Evolutionary conservation across 2,113 vertebrate genomes (phyloP).

Genomic region (Tachysurus vachellii): DNA sequence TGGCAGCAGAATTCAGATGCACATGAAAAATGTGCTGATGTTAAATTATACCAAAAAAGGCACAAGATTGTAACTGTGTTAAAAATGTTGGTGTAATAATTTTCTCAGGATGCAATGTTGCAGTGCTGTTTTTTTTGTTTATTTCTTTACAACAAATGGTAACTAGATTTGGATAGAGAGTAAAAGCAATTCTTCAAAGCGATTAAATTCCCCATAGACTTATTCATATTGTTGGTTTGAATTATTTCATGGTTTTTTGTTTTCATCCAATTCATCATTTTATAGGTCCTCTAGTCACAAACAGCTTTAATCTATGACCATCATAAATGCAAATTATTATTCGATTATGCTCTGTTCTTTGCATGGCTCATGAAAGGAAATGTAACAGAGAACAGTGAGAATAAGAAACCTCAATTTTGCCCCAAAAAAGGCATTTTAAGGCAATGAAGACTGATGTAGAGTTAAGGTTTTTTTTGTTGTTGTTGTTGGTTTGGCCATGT

Average conservation of each 20-base stretch:
- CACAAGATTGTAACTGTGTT: conserved; percentile 24
- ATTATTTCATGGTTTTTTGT: neutral
- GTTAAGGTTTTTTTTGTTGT: neutral
- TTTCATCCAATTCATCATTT: neutral
- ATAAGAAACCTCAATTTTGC: neutral
- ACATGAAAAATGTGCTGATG: neutral
- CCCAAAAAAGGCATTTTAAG: neutral
- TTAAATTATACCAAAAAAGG: conserved; percentile 1
- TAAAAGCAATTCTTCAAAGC: neutral
- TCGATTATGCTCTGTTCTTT: neutral
- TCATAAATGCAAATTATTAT: neutral
- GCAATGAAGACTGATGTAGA: neutral
- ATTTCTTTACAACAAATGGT: neutral
- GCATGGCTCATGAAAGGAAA: neutral
- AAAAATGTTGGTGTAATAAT: conserved; percentile 8
- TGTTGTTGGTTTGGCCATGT: no score
- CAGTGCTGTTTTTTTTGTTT: neutral
- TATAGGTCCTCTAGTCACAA: neutral
- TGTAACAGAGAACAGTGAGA: neutral
- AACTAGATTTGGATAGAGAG: neutral
- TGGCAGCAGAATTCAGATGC: neutral
- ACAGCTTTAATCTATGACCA: neutral
- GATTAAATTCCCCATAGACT: no score
- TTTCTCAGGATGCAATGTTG: conserved; percentile 47
- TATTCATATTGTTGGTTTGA: neutral